Percentiles rank a stretch among this genome's conserved stretches.
phyloP scores from a whole-genome alignment of 2,113 vertebrate genomes.

The Aramus guarauna region DNA sequence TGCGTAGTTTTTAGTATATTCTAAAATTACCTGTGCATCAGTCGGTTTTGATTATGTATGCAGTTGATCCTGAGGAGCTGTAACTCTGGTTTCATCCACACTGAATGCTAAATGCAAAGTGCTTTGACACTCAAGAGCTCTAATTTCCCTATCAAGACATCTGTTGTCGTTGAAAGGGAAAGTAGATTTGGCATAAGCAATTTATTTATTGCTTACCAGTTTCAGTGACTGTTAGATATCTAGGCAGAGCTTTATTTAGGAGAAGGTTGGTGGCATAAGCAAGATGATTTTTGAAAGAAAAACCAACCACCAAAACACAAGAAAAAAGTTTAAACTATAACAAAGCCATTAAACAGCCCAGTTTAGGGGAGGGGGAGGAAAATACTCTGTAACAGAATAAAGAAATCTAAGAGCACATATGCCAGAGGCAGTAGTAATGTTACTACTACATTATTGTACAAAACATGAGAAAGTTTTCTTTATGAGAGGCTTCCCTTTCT shows the following conservation, averaged over 20 bases:
- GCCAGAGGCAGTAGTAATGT: neutral
- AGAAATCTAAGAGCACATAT: neutral
- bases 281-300: neutral
- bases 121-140: neutral
- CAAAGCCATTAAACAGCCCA: neutral
- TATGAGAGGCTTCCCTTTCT: neutral
- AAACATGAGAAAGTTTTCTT: neutral
- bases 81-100: neutral
- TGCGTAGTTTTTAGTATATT: neutral
- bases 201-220: neutral
- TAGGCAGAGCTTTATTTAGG: neutral
- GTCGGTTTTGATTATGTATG: constrained; percentile 6
- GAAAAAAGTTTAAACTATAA: neutral
- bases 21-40: neutral
- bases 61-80: neutral
- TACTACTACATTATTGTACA: neutral
- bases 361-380: neutral
- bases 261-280: neutral
- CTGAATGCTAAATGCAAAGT: constrained; percentile 8
- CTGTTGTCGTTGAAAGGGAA: neutral
- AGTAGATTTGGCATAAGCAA: neutral
- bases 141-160: constrained; percentile 17
- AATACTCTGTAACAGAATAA: neutral
- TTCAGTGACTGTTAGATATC: neutral
- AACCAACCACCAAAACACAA: no score